Evolutionary conservation across 2,888 invertebrate species (phyloP).

Genomic region (Chamaedrilus cognettii): DNA sequence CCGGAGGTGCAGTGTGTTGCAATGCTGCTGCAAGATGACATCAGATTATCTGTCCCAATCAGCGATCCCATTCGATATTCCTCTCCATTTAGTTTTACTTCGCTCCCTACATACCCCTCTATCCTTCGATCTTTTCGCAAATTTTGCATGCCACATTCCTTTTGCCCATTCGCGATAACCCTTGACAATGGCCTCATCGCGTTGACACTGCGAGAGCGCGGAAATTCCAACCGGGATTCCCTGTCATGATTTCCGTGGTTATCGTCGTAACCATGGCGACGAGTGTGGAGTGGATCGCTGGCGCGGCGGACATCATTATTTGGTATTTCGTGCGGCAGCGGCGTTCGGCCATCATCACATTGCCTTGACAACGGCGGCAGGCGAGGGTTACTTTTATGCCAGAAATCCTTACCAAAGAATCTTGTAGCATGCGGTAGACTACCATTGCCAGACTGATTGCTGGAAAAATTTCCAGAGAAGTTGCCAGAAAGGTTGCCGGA

Average conservation of each 20-base stretch:
- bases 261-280: no score
- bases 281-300: constrained; percentile 59
- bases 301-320: constrained; percentile 56
- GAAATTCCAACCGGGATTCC: background rate
- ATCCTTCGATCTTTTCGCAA: no score
- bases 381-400: no score
- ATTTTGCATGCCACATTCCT: background rate
- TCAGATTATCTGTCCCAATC: background rate
- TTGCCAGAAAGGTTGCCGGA: no score
- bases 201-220: background rate
- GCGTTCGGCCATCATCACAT: no score
- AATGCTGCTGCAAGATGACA: constrained; percentile 34
- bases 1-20: constrained; percentile 26
- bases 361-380: no score
- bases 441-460: no score
- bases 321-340: constrained; percentile 54
- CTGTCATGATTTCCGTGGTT: background rate
- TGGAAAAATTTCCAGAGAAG: no score
- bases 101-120: no score
- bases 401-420: no score
- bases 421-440: no score
- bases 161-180: background rate
- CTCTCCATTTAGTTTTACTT: no score
- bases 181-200: background rate
- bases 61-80: background rate